Evolutionary conservation across 92 coral and sea anemone genomes (phyloP).

Genomic region (Actinernus sp.): DNA sequence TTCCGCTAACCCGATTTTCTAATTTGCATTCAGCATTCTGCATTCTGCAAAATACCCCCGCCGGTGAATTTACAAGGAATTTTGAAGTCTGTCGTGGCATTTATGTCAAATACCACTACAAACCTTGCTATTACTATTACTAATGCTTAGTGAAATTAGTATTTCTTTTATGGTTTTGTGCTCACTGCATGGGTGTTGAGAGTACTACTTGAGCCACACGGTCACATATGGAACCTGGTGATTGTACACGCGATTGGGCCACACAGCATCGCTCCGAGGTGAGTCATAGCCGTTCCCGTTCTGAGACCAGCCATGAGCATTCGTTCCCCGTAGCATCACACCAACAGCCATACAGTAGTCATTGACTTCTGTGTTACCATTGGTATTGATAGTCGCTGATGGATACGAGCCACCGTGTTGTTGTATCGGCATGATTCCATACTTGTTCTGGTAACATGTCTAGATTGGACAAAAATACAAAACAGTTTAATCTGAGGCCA

Average conservation of each 20-base stretch:
- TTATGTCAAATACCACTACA: too few relatives aligned
- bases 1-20: too few relatives aligned
- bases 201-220: constrained; percentile 75
- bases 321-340: constrained; percentile 43
- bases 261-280: constrained; percentile 59
- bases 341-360: constrained; percentile 89
- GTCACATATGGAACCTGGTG: constrained; percentile 58
- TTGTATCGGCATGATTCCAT: constrained; percentile 64
- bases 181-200: too few relatives aligned
- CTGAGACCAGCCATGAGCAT: constrained; percentile 79
- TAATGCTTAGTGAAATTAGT: too few relatives aligned
- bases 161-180: too few relatives aligned
- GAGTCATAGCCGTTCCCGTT: constrained; percentile 77
- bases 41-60: too few relatives aligned
- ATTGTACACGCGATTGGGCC: constrained; percentile 67
- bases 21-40: too few relatives aligned
- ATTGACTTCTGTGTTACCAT: constrained; percentile 60
- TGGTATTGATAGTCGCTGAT: constrained; percentile 53
- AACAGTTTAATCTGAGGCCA: too few relatives aligned
- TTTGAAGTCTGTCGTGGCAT: too few relatives aligned
- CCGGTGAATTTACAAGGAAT: too few relatives aligned
- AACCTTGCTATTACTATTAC: too few relatives aligned
- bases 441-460: constrained; percentile 82
- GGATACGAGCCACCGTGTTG: constrained; percentile 83
- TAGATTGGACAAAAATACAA: too few relatives aligned